phyloP scores from a whole-genome alignment of 2,113 vertebrate species.

The Cichladusa arquata region DNA sequence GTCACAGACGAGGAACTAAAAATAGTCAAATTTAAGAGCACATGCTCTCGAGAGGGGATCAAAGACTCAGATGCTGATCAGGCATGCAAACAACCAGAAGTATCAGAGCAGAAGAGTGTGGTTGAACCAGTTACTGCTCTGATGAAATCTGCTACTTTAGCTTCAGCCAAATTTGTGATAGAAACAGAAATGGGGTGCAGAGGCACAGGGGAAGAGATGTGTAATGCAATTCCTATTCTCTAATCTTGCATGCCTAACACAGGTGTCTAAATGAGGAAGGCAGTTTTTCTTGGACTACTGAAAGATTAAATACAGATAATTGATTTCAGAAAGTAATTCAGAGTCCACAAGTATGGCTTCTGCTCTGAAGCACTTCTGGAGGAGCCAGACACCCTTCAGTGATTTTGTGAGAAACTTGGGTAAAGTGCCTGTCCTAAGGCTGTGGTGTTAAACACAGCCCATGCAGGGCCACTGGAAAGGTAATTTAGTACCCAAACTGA shows the following conservation, averaged over 20 bases:
- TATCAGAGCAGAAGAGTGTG: slow-evolving; percentile 4
- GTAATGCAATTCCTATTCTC: neutral
- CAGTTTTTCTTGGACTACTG: neutral
- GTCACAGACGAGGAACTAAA: neutral
- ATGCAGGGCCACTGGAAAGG: neutral
- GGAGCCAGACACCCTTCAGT: neutral
- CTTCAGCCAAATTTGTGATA: neutral
- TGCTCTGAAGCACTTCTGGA: neutral
- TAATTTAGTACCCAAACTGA: neutral
- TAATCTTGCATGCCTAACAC: neutral
- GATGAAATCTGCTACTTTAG: slow-evolving; percentile 15
- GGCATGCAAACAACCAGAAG: neutral
- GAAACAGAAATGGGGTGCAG: neutral
- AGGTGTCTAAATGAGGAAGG: neutral
- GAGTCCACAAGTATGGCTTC: neutral
- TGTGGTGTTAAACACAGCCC: neutral
- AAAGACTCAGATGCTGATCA: neutral
- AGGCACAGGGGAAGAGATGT: neutral
- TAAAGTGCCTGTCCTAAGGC: neutral
- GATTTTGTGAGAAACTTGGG: neutral
- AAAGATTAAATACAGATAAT: neutral
- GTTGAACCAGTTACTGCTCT: neutral
- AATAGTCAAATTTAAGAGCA: neutral
- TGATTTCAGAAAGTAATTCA: neutral
- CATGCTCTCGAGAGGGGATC: neutral